Base-by-base conservation (phyloP, 2,888 invertebrate genomes). In the Mellilla xanthometata region DNA sequence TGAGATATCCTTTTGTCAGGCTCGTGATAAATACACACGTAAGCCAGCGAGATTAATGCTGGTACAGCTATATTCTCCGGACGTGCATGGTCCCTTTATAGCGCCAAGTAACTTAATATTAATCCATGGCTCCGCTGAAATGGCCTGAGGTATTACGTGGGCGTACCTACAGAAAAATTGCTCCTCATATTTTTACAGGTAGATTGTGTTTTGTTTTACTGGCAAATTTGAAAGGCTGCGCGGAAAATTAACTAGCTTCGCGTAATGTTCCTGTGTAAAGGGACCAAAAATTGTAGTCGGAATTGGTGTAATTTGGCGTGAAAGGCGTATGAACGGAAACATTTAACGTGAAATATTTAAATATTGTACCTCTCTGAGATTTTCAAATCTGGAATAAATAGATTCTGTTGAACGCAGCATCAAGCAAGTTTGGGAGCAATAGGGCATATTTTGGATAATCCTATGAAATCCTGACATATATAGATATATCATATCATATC, bases 11-110 rank as follows among this genome's bases (percentile, higher is more conserved):
- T 60, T 68, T 69, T 69, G 69, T 68, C 65, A 60, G 61, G 54
- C 50, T 55, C 33, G 68, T 65, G 68, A 69, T 69, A 69, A 69
- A 69, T 68, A 68, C 54, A 61, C 56, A 60, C 61, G 62, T 60
- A 60, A 68, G 62, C 60, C 60, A 41, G 49, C 34, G 58, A 68
- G 64, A 68, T 65, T 58, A 58, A 68, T 62, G 65, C 58, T 53
- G 50, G 52, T 47, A 35, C 51, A 41, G 45, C 34, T 47, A 48
- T 48, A 48, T 48, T 48, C 47, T 39, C 38, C 47, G 41, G 47
- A 48, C 47, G 47, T 48, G 47, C 47, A 48, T 48, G 36, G 39
- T 36, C 40, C 41, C 41, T 48, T 48, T 48, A 48, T 48, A 42
- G 47, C 33, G 38, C 38, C 31, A 39, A 48, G 41, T 48, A 42